phyloP scores from a whole-genome alignment of 2,113 vertebrate species.

The Zootoca vivipara region DNA sequence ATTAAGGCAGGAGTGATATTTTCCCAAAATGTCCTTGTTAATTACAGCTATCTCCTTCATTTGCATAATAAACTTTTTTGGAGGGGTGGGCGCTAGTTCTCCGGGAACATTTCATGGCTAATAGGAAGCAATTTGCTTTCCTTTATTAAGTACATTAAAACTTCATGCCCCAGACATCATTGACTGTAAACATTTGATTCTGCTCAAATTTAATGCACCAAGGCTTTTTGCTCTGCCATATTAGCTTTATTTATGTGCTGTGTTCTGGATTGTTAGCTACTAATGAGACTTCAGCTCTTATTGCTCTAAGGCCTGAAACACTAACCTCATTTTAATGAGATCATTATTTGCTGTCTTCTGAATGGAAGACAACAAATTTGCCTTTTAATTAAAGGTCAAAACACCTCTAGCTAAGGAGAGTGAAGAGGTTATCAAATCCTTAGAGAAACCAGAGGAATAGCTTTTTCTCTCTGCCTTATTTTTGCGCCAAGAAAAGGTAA shows the following conservation, averaged over 20 bases:
- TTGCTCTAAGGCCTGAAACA: constrained; percentile 79
- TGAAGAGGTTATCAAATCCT: constrained; percentile 76
- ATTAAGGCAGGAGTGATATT: constrained; percentile 69
- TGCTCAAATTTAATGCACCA: constrained; percentile 81
- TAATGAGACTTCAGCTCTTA: constrained; percentile 81
- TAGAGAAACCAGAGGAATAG: constrained; percentile 59
- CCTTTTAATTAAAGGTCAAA: constrained; percentile 88
- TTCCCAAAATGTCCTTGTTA: constrained; percentile 69
- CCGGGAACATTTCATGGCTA: constrained; percentile 76
- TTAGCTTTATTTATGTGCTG: constrained; percentile 83
- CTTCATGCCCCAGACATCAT: constrained; percentile 78
- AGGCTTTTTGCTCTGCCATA: constrained; percentile 78
- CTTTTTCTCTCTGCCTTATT: constrained; percentile 58
- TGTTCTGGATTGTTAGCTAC: constrained; percentile 83
- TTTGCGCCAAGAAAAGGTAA: constrained; percentile 51
- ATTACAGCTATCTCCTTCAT: constrained; percentile 71
- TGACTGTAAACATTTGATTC: constrained; percentile 82
- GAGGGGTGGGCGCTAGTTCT: constrained; percentile 62
- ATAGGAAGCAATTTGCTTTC: constrained; percentile 82
- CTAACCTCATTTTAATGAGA: constrained; percentile 93
- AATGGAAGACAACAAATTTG: constrained; percentile 89
- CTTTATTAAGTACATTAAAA: constrained; percentile 83
- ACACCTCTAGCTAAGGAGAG: constrained; percentile 75
- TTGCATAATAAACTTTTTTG: constrained; percentile 75
- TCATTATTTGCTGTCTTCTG: constrained; percentile 94